These are phyloP conservation scores for Frieseomelitta varia DNA, from an alignment of 1,140 invertebrate genomes.

Conservation along the genomic window DNA sequence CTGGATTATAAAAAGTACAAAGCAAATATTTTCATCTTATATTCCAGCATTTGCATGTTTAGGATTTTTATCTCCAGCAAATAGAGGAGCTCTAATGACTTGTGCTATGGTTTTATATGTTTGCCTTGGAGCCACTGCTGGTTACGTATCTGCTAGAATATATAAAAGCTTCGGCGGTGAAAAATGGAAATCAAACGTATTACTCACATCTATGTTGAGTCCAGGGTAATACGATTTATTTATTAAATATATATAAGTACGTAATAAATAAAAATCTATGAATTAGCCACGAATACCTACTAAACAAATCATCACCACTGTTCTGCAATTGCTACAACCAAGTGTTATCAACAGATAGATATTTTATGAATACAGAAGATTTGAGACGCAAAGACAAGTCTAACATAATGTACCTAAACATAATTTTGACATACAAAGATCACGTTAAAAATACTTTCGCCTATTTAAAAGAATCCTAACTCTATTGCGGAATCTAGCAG, in stretches of 20 bases:
- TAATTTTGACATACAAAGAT: too few species aligned
- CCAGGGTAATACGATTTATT: slow-evolving; percentile 88
- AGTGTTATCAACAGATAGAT: too few species aligned
- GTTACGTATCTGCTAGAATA: slow-evolving; percentile 96
- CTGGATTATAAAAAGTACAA: not conserved
- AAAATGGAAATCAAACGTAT: slow-evolving; percentile 99
- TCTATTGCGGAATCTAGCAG: too few species aligned
- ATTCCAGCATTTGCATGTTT: slow-evolving; percentile 95
- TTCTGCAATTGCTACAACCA: too few species aligned
- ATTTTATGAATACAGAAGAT: too few species aligned
- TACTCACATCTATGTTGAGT: slow-evolving; percentile 97
- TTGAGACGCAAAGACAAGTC: too few species aligned
- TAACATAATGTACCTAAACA: too few species aligned
- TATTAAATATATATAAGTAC: not conserved
- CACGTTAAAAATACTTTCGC: too few species aligned
- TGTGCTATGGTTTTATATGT: slow-evolving; percentile 98
- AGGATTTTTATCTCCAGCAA: slow-evolving; percentile 98
- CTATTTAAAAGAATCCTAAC: too few species aligned
- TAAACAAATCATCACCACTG: too few species aligned
- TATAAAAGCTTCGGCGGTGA: slow-evolving; percentile 99
- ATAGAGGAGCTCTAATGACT: slow-evolving; percentile 98
- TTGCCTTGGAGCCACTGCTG: slow-evolving; percentile 96
- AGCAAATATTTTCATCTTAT: slow-evolving; percentile 29
- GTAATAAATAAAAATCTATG: not conserved
- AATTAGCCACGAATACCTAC: too few species aligned